Evolutionary conservation across 2,888 invertebrate species (phyloP), one percentile per base, ranked within the genome.

Genomic region (Slavum lentiscoides): DNA sequence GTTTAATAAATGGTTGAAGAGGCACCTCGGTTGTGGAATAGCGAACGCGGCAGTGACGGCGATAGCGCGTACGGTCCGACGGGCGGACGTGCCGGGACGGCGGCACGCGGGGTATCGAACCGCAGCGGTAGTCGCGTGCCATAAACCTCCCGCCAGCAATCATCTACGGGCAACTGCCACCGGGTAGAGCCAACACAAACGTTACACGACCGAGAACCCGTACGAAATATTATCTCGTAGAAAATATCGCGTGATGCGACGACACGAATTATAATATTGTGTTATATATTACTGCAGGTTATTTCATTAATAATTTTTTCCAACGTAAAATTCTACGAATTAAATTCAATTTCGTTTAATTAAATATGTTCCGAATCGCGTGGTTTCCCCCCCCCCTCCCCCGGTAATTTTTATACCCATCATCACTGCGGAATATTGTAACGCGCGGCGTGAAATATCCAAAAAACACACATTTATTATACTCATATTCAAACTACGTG

Each of bases 71-170:
- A 70, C 62, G 64, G 80, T 77, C 80, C 80, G 80, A 58, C 69
- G 68, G n/a, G 76, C 9, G 13, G 77, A 21, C 53, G 61, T 4
- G 73, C 43, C 72, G 67, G 37, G 39, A 23, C 49, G 66, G 59
- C 43, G 70, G 49, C 58, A 64, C 55, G 80, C 72, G 76, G 74
- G 76, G 74, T 70, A 72, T 70, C 75, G 75, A 70, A 82, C 82
- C 75, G 82, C 75, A 75, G 83, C 82, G 82, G 82, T 83, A 83
- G 83, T 83, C 83, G 83, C 83, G 83, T 83, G 83, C 83, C 83
- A 82, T 83, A 83, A 82, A 83, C 83, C 80, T 80, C 80, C 80
- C 80, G 80, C 80, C 80, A 80, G 80, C 80, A 80, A 80, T 80
- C 80, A 80, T 80, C 80, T 80, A 80, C 80, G 80, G 77, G 72